Evolutionary conservation across 2,888 invertebrate genomes (phyloP).

Genomic region (Camponotus fellah): DNA sequence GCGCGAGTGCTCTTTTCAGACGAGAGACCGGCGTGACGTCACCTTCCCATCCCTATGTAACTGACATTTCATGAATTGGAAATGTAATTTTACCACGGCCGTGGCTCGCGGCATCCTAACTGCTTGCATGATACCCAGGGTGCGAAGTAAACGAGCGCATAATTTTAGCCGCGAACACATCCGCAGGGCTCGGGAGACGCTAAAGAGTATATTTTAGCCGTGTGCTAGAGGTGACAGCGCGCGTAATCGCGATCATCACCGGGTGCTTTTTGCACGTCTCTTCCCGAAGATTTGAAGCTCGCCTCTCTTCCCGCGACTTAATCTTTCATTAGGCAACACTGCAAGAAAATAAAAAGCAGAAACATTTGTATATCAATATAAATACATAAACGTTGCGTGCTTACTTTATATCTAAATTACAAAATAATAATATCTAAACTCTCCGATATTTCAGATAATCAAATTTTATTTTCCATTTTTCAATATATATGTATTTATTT

Average conservation of each 20-base stretch:
- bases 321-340: background rate
- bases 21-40: slow-evolving; percentile 67
- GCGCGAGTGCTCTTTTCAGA: slow-evolving; percentile 71
- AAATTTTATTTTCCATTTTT: background rate
- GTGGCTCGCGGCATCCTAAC: slow-evolving; percentile 79
- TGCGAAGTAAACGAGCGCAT: slow-evolving; percentile 83
- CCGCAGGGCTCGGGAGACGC: slow-evolving; percentile 68
- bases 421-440: background rate
- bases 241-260: slow-evolving; percentile 68
- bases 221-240: slow-evolving; percentile 53
- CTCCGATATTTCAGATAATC: background rate
- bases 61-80: slow-evolving; percentile 85
- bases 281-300: slow-evolving; percentile 20
- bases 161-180: slow-evolving; percentile 77
- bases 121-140: slow-evolving; percentile 82
- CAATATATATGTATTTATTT: background rate
- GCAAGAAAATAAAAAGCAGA: background rate
- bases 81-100: slow-evolving; percentile 84
- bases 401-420: background rate
- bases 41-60: slow-evolving; percentile 73
- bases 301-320: background rate
- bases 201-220: slow-evolving; percentile 70
- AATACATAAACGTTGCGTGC: background rate
- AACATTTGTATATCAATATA: background rate
- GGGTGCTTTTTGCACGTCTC: slow-evolving; percentile 33